Conservation (phyloP, 2,888 invertebrate species). For the Nasonia oneida region DNA sequence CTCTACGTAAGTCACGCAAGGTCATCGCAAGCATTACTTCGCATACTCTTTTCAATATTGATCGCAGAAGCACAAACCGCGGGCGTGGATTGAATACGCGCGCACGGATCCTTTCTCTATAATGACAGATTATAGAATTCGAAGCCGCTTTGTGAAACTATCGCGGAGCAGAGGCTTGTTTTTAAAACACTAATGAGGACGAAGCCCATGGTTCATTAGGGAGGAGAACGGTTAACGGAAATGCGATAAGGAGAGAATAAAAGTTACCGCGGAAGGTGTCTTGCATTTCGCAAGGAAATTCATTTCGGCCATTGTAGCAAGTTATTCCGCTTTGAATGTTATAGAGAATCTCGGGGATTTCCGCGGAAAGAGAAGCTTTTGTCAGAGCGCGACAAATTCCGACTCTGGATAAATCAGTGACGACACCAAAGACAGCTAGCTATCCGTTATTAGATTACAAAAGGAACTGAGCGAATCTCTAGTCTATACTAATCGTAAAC, state of each 20-base stretch:
- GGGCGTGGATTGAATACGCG: too few species aligned
- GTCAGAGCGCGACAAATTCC: slow-evolving; percentile 23
- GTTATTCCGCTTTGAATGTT: slow-evolving; percentile 55
- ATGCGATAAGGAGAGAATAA: slow-evolving; percentile 11
- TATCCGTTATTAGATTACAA: slow-evolving; percentile 3
- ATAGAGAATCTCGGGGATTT: slow-evolving; percentile 15
- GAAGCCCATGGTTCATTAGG: slow-evolving; percentile 28
- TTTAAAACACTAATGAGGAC: slow-evolving; percentile 26
- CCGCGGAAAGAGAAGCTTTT: neutral
- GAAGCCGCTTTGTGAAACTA: too few species aligned
- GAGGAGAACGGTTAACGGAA: neutral
- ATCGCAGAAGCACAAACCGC: neutral
- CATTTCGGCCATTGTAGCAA: slow-evolving; percentile 53
- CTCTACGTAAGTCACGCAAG: neutral
- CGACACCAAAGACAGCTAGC: neutral
- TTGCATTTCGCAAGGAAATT: slow-evolving; percentile 35
- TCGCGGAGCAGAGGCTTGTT: neutral
- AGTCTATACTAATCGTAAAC: too few species aligned
- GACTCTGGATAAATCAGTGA: slow-evolving; percentile 2
- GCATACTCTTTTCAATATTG: neutral
- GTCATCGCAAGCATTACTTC: neutral
- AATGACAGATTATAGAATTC: too few species aligned
- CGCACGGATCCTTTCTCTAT: too few species aligned
- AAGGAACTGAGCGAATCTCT: neutral
- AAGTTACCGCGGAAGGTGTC: slow-evolving; percentile 10